Percentiles rank a stretch among this genome's conserved stretches.
Conservation (phyloP, 1,140 invertebrate species). For the Lucilia cuprina region DNA sequence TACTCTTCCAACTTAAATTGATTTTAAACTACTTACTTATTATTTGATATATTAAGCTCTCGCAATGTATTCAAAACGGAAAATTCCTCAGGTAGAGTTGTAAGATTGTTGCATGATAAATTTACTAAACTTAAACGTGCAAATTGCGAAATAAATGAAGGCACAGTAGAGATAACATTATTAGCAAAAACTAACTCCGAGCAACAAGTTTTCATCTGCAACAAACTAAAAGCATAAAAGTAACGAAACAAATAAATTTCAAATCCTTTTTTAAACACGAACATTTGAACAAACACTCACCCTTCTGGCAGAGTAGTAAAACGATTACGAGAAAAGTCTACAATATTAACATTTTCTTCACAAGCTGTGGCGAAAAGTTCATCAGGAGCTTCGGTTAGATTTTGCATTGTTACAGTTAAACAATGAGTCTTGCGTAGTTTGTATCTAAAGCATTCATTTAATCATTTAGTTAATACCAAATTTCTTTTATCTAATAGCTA, state of each 20-base stretch:
- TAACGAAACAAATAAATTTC: too few relatives aligned
- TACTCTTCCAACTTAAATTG: too few relatives aligned
- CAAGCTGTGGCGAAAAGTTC: slow-evolving; percentile 75
- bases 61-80: slow-evolving; percentile 71
- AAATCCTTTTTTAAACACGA: background rate
- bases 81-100: slow-evolving; percentile 73
- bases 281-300: slow-evolving; percentile 62
- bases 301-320: slow-evolving; percentile 72
- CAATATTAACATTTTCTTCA: slow-evolving; percentile 73
- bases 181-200: slow-evolving; percentile 53
- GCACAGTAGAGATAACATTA: slow-evolving; percentile 71
- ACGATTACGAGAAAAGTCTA: slow-evolving; percentile 84
- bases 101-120: slow-evolving; percentile 78
- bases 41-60: slow-evolving; percentile 82
- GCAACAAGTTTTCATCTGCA: slow-evolving; percentile 44
- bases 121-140: slow-evolving; percentile 75
- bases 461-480: background rate
- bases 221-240: slow-evolving; percentile 38
- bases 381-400: slow-evolving; percentile 72
- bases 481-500: slow-evolving; percentile 33
- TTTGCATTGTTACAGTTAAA: slow-evolving; percentile 72
- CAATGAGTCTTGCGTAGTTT: slow-evolving; percentile 75
- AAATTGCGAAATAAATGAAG: slow-evolving; percentile 72
- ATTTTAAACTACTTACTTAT: slow-evolving; percentile 79
- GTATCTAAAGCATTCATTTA: slow-evolving; percentile 65